Base-by-base conservation (phyloP, 1,140 invertebrate species). In the Cotesia typhae region DNA sequence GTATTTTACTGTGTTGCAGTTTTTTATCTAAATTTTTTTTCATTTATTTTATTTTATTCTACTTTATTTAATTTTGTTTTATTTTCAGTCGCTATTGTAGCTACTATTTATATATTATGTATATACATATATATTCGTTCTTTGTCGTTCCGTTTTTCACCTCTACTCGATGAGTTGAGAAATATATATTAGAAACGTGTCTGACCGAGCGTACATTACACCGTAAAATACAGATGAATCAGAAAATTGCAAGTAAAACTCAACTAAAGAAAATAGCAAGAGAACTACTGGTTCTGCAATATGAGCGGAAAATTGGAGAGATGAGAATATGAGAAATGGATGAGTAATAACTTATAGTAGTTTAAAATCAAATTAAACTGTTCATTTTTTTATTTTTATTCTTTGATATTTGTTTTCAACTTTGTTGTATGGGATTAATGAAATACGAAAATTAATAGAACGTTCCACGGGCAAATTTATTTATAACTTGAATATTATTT, bases 181-280 rank as follows among this genome's bases (percentile, higher is more conserved):
- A 71, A 66, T 60, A 14, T 65, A 71, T 57, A 71, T 71, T 65
- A 71, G 61, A 71, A 71, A 65, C 61, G 70, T 71, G 70, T 55
- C 36, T 51, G 10, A 65, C 63, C 60, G 12, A 71, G 41, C 51
- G 63, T 71, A 20, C 35, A 71, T 71, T 55, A 53, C 52, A 37
- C 17, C 14, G 51, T 65, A 20, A 53, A 57, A 66, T 53, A 60
- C 35, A 57, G 55, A 59, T 41, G 55, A 69, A 38, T 41, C 38
- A 68, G 66, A 17, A 68, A 68, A 53, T 68, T 57, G 35, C 47
- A 52, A 38, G 51, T 35, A 63, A 52, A 47, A 70, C 41, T 38
- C 37, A 55, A 51, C 20, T 37, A 28, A 37, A 52, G 47, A 64
- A 70, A 52, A 41, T 70, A 61, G 37, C 14, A 51, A 9, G 10